A percentile compares a stretch with the other conserved stretches of the same genome.
These are phyloP conservation scores for Gobius niger DNA, from an alignment of 2,113 vertebrate genomes.

Conservation along the genomic window DNA sequence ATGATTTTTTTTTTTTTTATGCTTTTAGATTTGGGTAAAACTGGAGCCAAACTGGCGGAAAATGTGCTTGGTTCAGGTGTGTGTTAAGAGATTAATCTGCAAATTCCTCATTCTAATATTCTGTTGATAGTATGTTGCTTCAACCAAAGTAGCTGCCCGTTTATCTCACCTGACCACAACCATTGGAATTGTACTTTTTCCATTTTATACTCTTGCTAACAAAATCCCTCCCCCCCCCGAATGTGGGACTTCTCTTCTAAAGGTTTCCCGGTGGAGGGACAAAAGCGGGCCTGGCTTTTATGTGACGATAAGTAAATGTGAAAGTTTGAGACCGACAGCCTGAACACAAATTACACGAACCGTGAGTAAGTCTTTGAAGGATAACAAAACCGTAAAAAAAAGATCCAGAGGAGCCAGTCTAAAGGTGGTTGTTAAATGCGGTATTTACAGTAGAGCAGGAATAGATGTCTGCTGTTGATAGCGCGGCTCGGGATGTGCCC, in stretches of 20 bases:
- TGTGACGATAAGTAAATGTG: constrained; percentile 21
- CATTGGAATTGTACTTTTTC: constrained; percentile 30
- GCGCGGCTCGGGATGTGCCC: not conserved
- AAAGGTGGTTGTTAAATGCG: not conserved
- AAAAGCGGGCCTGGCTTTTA: constrained; percentile 18
- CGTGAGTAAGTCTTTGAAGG: constrained; percentile 11
- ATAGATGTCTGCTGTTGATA: constrained; percentile 12
- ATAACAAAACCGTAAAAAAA: constrained; percentile 12
- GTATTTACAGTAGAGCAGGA: not conserved
- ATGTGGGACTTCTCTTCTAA: constrained; percentile 2
- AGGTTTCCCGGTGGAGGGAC: constrained; percentile 16
- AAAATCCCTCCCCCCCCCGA: constrained; percentile 16
- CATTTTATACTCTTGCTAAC: constrained; percentile 27
- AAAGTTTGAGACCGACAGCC: constrained; percentile 24
- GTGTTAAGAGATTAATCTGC: too few relatives aligned
- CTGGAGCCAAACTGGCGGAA: too few relatives aligned
- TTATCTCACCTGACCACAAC: constrained; percentile 6
- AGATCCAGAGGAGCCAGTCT: not conserved
- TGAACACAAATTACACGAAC: constrained; percentile 9
- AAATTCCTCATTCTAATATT: too few relatives aligned
- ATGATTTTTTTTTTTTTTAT: too few relatives aligned
- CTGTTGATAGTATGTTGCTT: too few relatives aligned
- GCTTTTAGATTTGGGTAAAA: too few relatives aligned
- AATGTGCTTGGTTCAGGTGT: too few relatives aligned
- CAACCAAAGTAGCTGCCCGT: constrained; percentile 12